Percentiles rank a stretch among this genome's conserved stretches.
These are phyloP conservation scores for Tadarida brasiliensis DNA, from an alignment of 2,797 vertebrate genomes.

Conservation along the genomic window DNA sequence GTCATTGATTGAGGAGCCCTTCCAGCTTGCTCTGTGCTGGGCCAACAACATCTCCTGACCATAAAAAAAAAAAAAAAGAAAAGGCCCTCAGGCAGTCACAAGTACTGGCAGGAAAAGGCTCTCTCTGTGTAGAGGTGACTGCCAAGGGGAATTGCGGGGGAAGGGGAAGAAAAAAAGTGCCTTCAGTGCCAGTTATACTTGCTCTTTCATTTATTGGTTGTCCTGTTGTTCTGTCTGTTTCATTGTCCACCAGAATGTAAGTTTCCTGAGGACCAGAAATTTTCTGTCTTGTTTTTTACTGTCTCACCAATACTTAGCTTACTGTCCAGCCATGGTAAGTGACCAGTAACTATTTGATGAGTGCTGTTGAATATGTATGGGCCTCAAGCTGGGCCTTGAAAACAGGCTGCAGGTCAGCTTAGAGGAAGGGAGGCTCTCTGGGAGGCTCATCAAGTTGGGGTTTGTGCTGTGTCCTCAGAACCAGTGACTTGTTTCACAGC, in stretches of 20 bases:
- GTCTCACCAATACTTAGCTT: background rate
- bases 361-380: background rate
- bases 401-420: background rate
- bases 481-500: background rate
- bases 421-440: background rate
- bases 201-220: background rate
- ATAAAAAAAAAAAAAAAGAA: background rate
- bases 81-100: background rate
- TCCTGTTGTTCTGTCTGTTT: background rate
- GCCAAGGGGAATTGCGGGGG: background rate
- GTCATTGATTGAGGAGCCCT: background rate
- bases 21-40: background rate
- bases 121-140: background rate
- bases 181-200: background rate
- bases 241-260: slow-evolving; percentile 16
- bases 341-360: background rate
- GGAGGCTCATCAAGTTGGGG: background rate
- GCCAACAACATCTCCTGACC: background rate
- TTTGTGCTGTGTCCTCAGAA: slow-evolving; percentile 31
- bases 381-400: background rate
- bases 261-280: background rate
- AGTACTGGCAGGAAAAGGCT: background rate
- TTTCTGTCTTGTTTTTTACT: background rate
- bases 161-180: background rate
- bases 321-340: background rate